phyloP scores from a whole-genome alignment of 2,888 invertebrate species.

The Platerodrilus igneus region DNA sequence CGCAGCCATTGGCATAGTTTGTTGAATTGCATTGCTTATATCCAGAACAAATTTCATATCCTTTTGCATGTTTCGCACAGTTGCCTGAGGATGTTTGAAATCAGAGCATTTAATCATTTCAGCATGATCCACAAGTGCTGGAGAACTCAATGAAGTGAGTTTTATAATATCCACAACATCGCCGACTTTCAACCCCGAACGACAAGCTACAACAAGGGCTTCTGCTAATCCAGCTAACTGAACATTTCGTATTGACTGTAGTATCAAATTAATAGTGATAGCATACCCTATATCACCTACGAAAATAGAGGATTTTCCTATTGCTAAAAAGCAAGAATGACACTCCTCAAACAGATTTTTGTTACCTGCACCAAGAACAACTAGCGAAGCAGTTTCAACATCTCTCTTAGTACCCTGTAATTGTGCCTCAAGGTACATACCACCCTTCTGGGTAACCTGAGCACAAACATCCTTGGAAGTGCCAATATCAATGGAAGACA shows the following conservation, averaged over 20 bases:
- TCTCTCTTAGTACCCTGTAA: constrained; percentile 87
- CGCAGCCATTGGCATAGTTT: constrained; percentile 85
- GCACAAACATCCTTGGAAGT: constrained; percentile 90
- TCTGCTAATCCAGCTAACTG: constrained; percentile 88
- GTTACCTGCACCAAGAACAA: constrained; percentile 89
- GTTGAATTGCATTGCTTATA: constrained; percentile 85
- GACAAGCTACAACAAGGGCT: constrained; percentile 88
- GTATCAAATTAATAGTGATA: constrained; percentile 89
- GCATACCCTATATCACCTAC: constrained; percentile 91
- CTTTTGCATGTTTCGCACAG: constrained; percentile 92
- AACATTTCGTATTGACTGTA: constrained; percentile 81
- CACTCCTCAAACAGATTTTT: constrained; percentile 87
- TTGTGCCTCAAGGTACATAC: constrained; percentile 88
- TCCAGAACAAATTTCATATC: constrained; percentile 84
- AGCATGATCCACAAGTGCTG: constrained; percentile 79
- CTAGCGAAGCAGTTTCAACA: constrained; percentile 84
- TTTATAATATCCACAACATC: constrained; percentile 87
- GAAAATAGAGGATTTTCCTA: constrained; percentile 90
- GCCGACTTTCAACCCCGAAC: constrained; percentile 82
- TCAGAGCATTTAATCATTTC: constrained; percentile 48
- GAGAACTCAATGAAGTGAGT: constrained; percentile 77
- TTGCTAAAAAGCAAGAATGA: constrained; percentile 90
- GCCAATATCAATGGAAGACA: constrained; percentile 93
- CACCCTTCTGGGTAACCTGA: constrained; percentile 83
- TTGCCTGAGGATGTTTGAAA: constrained; percentile 56